phyloP scores from a whole-genome alignment of 1,140 invertebrate species.

The Phocides pigmalion region DNA sequence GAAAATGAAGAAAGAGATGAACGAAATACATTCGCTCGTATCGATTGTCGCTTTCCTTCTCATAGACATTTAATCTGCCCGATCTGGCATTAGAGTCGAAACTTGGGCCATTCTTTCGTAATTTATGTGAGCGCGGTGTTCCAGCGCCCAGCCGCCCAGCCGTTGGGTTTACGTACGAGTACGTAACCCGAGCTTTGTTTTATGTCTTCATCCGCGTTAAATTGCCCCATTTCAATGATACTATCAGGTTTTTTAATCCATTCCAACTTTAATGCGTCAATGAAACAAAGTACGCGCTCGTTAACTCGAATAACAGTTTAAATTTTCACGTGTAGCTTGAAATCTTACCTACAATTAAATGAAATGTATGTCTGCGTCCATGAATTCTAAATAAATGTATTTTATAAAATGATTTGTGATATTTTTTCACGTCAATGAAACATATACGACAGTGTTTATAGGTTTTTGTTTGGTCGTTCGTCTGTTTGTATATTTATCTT shows the following conservation, averaged over 20 bases:
- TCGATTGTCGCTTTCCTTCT: slow-evolving; percentile 54
- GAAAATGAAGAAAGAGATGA: slow-evolving; percentile 3
- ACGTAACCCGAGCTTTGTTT: slow-evolving; percentile 29
- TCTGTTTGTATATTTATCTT: too few species aligned
- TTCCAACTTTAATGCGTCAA: slow-evolving; percentile 15
- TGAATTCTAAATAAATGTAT: too few species aligned
- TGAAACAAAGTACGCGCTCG: slow-evolving; percentile 8
- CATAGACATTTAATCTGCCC: slow-evolving; percentile 65
- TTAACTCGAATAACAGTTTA: slow-evolving; percentile 4
- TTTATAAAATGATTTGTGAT: too few species aligned
- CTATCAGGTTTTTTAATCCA: slow-evolving; percentile 33
- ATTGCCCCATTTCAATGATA: slow-evolving; percentile 32
- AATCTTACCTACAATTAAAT: too few species aligned
- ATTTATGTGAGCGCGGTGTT: slow-evolving; percentile 59
- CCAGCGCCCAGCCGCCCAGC: slow-evolving; percentile 12
- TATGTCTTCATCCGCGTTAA: slow-evolving; percentile 30
- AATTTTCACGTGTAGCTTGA: neutral
- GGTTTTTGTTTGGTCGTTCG: too few species aligned
- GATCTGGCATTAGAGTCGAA: slow-evolving; percentile 69
- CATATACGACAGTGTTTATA: too few species aligned
- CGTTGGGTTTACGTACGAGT: slow-evolving; percentile 20
- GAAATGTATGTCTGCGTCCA: too few species aligned
- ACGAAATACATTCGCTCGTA: slow-evolving; percentile 39
- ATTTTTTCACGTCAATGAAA: too few species aligned
- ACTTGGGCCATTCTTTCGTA: slow-evolving; percentile 67